Conservation (phyloP, 2,888 invertebrate genomes). For the Eilema sororculum region DNA sequence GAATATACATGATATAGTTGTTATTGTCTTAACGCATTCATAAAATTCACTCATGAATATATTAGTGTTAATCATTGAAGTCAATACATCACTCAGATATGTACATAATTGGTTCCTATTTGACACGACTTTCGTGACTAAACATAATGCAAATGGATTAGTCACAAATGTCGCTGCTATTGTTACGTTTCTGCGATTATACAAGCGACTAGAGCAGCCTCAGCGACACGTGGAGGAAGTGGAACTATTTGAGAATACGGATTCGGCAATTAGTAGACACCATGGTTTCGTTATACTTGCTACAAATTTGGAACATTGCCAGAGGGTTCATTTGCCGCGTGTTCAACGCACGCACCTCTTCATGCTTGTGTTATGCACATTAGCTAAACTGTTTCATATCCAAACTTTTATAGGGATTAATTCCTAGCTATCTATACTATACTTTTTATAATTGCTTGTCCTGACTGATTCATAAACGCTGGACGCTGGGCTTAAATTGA, state of each 20-base stretch:
- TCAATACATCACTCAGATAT: conserved; percentile 48
- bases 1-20: conserved; percentile 23
- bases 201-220: conserved; percentile 45
- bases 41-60: conserved; percentile 25
- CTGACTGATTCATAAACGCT: background rate
- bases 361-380: conserved; percentile 13
- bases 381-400: conserved; percentile 16
- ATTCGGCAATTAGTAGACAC: conserved; percentile 45
- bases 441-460: background rate
- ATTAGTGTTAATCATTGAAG: conserved; percentile 24
- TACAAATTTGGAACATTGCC: conserved; percentile 48
- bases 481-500: too few relatives aligned
- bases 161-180: conserved; percentile 62
- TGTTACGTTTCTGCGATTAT: conserved; percentile 58
- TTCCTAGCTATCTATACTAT: conserved; percentile 25
- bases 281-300: conserved; percentile 29
- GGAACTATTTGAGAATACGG: conserved; percentile 40
- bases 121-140: conserved; percentile 65
- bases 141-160: conserved; percentile 63
- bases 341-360: conserved; percentile 25
- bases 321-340: conserved; percentile 54
- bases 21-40: conserved; percentile 37
- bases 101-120: conserved; percentile 54
- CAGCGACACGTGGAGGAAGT: conserved; percentile 41
- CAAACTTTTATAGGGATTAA: conserved; percentile 34